Base-by-base conservation (phyloP, 2,797 vertebrate species). In the Pelobates cultripes region DNA sequence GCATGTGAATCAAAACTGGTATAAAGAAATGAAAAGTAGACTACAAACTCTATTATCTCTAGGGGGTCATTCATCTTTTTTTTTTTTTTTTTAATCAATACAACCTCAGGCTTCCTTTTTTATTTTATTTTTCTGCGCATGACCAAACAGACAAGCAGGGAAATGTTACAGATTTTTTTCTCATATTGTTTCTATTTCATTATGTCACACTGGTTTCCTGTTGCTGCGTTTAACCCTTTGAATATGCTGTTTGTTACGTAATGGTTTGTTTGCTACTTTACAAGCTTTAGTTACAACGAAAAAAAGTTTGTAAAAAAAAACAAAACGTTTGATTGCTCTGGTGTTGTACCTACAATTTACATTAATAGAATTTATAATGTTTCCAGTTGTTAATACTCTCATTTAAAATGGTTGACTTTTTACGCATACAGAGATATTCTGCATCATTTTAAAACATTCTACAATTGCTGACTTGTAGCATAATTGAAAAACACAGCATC, bases 11-110 rank as follows among this genome's bases (percentile, higher is more conserved):
- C 87, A 70, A 83, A 82, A 67, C 61, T 78, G 71, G 73, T 83
- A 95, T 92, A 94, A 95, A 94, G 85, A 91, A 91, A 94, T 93
- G 92, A 95, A 95, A 95, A 92, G 87, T 84, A 88, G 88, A 87
- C 90, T 86, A 91, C 93, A 93, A 94, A 91, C 91, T 91, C 92
- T 84, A 80, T n/a, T 90, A 90, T 93, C 94, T 92, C 92, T 90
- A 83, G 89, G 89, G 92, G 92, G 91, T 88, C 92, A 91, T 95
- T 94, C 92, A 91, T 94, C 93, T 91, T 87, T 2, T 28, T 28
- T 28, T 28, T 28, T 28, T 28, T 28, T 80, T 89, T 89, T 89
- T 89, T 82, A 87, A 91, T 93, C 92, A 92, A 89, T 89, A 86
- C 87, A 88, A 79, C 82, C 88, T 80, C 84, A 81, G 82, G 84